Base-by-base conservation (phyloP, 1,140 invertebrate species). In the Zaprionus africanus region DNA sequence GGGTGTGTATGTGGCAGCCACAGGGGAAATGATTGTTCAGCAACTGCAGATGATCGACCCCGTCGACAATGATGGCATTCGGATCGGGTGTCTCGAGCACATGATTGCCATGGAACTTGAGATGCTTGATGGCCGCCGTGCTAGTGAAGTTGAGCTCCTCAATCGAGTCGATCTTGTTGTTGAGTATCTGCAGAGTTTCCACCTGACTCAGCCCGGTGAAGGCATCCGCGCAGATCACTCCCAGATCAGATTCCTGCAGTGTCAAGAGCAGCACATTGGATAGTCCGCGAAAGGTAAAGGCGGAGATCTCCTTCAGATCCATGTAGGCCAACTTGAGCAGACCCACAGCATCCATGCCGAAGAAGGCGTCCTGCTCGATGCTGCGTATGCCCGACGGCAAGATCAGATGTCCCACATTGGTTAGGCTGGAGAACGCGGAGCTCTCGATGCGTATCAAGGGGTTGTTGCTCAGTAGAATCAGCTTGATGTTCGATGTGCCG, bases 91-190 rank as follows among this genome's bases (percentile, higher is more conserved):
- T 95, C 77, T 96, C 96, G 24, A 97, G 91, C 68, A 97, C 95
- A 82, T 97, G 97, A 84, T 97, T 97, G 1, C 96, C 96, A 63
- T 96, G 95, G 41, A 97, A 94, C 77, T 95, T 95, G 0, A 97
- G 92, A 13, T 94, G 93, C 49, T 95, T 94, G 2, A 97, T 95
- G 41, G 94, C 95, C 69, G 96, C 96, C 31, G 96, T 95, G 15
- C 94, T 93, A 1, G 94, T 94, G 22, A 97, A 93, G 63, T 95
- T 94, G 0, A 97, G 92, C 77, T 96, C 95, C 81, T 97, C 95
- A 17, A 97, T 95, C 0, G 94, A 94, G 76, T 97, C 97, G 58
- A 97, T 96, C 90, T 97, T 97, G 90, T 97, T 97, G 86, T 97
- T 97, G 5, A 96, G 92, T 60, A 97, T 94, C 81, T 97, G 96